Evolutionary conservation across 2,113 vertebrate genomes (phyloP).

Genomic region (Laticauda colubrina): DNA sequence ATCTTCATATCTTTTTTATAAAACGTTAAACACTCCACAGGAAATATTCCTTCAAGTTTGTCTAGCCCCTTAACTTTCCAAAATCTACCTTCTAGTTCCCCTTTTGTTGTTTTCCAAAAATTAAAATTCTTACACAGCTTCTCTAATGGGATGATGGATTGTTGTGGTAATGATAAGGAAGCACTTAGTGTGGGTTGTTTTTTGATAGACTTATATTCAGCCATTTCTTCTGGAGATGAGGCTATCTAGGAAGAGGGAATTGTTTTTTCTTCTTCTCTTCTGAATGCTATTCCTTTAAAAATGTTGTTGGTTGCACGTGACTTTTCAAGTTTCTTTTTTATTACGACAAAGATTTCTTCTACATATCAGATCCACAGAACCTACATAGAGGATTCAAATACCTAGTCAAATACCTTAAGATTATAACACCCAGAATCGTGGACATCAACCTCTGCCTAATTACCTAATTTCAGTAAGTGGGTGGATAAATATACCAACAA

Average conservation of each 20-base stretch:
- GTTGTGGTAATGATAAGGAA: neutral
- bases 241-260: neutral
- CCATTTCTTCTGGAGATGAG: neutral
- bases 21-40: neutral
- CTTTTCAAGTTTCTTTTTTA: neutral
- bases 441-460: neutral
- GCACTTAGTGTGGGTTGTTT: neutral
- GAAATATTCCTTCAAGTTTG: neutral
- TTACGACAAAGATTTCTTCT: neutral
- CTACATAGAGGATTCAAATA: neutral
- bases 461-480: neutral
- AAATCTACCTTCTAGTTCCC: neutral
- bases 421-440: neutral
- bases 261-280: neutral
- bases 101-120: neutral
- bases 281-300: neutral
- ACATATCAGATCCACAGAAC: neutral
- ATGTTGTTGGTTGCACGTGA: neutral
- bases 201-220: neutral
- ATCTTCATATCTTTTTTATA: neutral
- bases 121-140: neutral
- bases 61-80: neutral
- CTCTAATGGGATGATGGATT: neutral
- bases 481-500: neutral
- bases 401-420: neutral